These are phyloP conservation scores for silkworm (Bombyx mori) DNA, from an alignment of 1,140 invertebrate species.

Conservation along the genomic window ASM3026992v2 NC_085124.1:13899001-13899500, in stretches of 20 bases:
- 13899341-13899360: too few species aligned
- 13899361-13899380: too few species aligned
- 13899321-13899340: too few species aligned
- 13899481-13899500: too few species aligned
- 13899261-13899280: too few species aligned
- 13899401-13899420: too few species aligned
- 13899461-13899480: too few species aligned
- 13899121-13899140: conserved; percentile 89
- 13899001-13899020: conserved; percentile 65
- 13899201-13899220: conserved; percentile 86
- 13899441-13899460: too few species aligned
- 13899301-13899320: too few species aligned
- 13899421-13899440: too few species aligned
- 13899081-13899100: conserved; percentile 85
- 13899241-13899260: conserved; percentile 88
- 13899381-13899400: too few species aligned
- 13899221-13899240: conserved; percentile 87
- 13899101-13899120: conserved; percentile 88
- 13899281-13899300: too few species aligned
- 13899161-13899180: conserved; percentile 86
- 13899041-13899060: conserved; percentile 84
- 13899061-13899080: conserved; percentile 84
- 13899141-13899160: conserved; percentile 89
- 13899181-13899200: conserved; percentile 85
- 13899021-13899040: conserved; percentile 91